Evolutionary conservation across 2,888 invertebrate species (phyloP).

Genomic region (Acrobasis repandana): DNA sequence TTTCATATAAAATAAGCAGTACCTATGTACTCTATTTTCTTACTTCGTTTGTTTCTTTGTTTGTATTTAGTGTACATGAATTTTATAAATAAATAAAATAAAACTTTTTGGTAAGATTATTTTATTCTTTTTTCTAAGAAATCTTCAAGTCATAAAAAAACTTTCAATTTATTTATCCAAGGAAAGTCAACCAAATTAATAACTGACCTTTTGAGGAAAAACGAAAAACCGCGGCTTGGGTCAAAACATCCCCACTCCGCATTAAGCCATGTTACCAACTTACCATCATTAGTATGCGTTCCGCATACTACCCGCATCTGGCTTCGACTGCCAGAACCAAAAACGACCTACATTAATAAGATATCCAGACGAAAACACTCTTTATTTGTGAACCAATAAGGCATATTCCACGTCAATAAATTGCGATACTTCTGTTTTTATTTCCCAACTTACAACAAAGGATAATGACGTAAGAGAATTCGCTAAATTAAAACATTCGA

Average conservation of each 20-base stretch:
- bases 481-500: background rate
- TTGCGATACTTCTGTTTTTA: constrained; percentile 5
- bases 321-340: background rate
- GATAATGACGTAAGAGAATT: background rate
- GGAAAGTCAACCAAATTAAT: constrained; percentile 9
- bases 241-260: constrained; percentile 14
- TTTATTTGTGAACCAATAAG: constrained; percentile 8
- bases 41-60: no score
- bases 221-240: background rate
- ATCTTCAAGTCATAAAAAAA: background rate
- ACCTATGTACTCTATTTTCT: no score
- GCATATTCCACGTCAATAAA: constrained; percentile 11
- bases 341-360: constrained; percentile 11
- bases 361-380: constrained; percentile 8
- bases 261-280: constrained; percentile 19
- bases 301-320: constrained; percentile 16
- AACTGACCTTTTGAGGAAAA: constrained; percentile 4
- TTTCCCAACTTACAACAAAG: background rate
- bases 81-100: no score
- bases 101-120: no score
- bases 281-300: constrained; percentile 18
- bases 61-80: no score
- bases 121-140: no score
- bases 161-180: background rate
- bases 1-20: no score